Conservation (phyloP, 2,797 vertebrate species). For the Pitangus sulphuratus region DNA sequence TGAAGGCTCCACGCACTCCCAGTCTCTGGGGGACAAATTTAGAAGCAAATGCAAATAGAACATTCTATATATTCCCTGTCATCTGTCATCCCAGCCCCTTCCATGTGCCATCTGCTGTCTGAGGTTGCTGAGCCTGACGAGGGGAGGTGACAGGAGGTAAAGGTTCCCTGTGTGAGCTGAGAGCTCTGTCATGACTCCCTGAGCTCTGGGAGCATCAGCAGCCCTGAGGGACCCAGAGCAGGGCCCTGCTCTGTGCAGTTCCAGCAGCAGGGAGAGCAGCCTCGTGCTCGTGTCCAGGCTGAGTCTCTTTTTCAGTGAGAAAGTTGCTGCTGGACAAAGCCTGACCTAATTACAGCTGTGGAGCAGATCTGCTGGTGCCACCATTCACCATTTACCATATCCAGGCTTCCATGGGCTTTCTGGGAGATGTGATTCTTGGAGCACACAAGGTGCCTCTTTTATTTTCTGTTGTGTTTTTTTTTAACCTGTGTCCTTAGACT, state of each 20-base stretch:
- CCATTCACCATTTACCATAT: background rate
- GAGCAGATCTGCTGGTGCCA: background rate
- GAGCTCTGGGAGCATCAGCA: background rate
- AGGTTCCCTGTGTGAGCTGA: background rate
- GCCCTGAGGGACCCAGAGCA: background rate
- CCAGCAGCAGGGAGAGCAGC: background rate
- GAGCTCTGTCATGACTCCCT: background rate
- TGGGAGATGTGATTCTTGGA: background rate
- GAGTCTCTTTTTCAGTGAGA: background rate
- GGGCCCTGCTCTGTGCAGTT: background rate
- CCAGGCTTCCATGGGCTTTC: background rate
- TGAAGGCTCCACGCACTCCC: background rate
- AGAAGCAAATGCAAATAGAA: slow-evolving; percentile 45
- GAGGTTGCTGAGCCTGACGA: background rate
- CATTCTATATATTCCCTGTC: slow-evolving; percentile 7
- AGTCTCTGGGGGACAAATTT: background rate
- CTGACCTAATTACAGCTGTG: background rate
- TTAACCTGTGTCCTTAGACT: background rate
- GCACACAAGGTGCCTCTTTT: background rate
- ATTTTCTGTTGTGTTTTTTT: background rate
- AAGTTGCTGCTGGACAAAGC: background rate
- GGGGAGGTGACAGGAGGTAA: background rate
- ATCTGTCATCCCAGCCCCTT: background rate
- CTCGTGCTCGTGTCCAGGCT: background rate
- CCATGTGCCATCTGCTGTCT: slow-evolving; percentile 18